Evolutionary conservation across 2,888 invertebrate genomes (phyloP).

Genomic region (Andrena dorsata): DNA sequence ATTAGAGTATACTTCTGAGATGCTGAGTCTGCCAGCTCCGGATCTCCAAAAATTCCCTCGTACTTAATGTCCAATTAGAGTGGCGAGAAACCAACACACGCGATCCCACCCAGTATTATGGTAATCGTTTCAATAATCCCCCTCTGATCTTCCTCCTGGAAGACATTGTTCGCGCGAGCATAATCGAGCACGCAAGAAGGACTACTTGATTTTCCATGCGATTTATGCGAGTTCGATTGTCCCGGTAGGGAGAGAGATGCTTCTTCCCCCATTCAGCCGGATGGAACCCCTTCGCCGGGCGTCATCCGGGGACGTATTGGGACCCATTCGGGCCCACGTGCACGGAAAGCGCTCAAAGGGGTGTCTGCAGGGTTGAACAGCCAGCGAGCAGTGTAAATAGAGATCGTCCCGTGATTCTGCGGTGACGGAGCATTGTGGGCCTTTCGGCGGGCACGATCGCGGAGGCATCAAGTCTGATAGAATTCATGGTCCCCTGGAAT

Average conservation of each 20-base stretch:
- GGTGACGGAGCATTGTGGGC: constrained; percentile 65
- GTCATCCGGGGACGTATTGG: constrained; percentile 41
- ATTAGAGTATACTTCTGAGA: too few species aligned
- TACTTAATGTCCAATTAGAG: constrained; percentile 20
- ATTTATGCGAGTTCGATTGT: constrained; percentile 57
- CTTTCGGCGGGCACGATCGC: constrained; percentile 57
- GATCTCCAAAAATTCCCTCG: background rate
- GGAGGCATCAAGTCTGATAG: constrained; percentile 19
- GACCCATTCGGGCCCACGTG: constrained; percentile 53
- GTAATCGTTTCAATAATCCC: constrained; percentile 40
- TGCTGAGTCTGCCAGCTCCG: too few species aligned
- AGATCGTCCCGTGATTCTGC: constrained; percentile 64
- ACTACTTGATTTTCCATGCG: constrained; percentile 65
- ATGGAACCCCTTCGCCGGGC: constrained; percentile 37
- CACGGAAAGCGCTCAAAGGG: constrained; percentile 47
- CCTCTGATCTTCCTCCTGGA: constrained; percentile 6
- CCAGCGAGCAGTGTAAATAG: constrained; percentile 56
- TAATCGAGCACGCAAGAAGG: constrained; percentile 49
- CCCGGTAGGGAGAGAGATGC: constrained; percentile 29
- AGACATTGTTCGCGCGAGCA: constrained; percentile 30
- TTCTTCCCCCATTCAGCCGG: constrained; percentile 5
- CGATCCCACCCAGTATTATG: constrained; percentile 32
- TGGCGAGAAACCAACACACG: constrained; percentile 19
- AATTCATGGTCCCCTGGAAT: constrained; percentile 15
- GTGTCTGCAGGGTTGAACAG: constrained; percentile 17